Conservation (phyloP, 2,113 vertebrate genomes). For the Sisor rabdophorus region DNA sequence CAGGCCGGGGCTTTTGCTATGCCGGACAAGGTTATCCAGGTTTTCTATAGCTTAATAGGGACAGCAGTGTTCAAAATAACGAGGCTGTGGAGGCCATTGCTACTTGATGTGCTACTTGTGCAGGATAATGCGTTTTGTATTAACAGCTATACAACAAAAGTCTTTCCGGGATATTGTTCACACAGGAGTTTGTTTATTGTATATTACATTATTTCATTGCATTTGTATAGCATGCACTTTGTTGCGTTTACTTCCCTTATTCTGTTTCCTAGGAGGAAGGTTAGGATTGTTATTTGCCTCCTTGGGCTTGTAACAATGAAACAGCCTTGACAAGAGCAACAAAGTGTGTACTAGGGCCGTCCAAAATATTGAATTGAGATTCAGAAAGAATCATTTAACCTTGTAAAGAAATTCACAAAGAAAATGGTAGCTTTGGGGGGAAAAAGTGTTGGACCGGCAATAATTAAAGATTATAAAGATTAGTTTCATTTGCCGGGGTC, state of each 20-base stretch:
- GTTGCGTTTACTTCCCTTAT: neutral
- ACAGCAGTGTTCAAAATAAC: conserved; percentile 21
- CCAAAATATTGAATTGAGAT: too few relatives aligned
- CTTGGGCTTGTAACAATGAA: neutral
- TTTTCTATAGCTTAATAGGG: conserved; percentile 21
- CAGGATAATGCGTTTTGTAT: neutral
- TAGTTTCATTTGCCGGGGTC: too few relatives aligned
- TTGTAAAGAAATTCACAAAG: too few relatives aligned
- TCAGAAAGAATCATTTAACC: too few relatives aligned
- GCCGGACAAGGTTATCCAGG: conserved; percentile 30
- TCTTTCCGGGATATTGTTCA: neutral
- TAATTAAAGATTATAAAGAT: too few relatives aligned
- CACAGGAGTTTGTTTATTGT: neutral
- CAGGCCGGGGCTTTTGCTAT: conserved; percentile 8
- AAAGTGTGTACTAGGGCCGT: neutral
- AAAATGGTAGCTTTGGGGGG: too few relatives aligned
- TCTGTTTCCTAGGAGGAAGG: neutral
- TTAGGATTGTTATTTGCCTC: neutral
- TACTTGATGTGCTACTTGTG: neutral
- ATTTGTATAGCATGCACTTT: neutral
- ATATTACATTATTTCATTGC: neutral
- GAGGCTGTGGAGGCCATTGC: conserved; percentile 6
- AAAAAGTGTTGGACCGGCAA: too few relatives aligned
- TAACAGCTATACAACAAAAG: neutral
- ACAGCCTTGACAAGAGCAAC: neutral